A percentile compares a stretch with the other conserved stretches of the same genome.
Evolutionary conservation across 1,140 invertebrate species (phyloP).

Genomic region (Cheumatopsyche charites): DNA sequence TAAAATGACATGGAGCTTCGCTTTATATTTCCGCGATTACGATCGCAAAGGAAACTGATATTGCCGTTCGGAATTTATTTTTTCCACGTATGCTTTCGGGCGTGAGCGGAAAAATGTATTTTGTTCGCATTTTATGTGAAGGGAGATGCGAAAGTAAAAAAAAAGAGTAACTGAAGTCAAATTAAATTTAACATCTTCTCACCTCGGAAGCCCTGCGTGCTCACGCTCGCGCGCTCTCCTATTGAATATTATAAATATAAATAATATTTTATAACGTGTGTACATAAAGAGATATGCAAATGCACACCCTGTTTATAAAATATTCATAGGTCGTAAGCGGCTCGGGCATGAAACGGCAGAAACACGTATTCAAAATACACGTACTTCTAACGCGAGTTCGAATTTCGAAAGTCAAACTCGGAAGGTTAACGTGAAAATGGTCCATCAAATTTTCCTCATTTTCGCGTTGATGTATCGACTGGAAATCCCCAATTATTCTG

Average conservation of each 20-base stretch:
- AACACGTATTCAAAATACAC: no score
- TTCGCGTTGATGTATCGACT: no score
- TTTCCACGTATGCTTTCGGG: no score
- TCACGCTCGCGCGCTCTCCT: neutral
- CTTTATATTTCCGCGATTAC: no score
- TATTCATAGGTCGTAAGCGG: conserved; percentile 27
- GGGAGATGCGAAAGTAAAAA: neutral
- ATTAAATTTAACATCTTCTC: neutral
- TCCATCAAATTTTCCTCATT: no score
- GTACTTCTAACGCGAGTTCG: conserved; percentile 1
- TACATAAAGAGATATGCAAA: conserved; percentile 24
- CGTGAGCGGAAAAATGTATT: no score
- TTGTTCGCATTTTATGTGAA: no score
- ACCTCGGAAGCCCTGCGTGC: neutral
- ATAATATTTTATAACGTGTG: conserved; percentile 24
- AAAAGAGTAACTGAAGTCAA: neutral
- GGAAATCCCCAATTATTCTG: no score
- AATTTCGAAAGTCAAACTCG: neutral
- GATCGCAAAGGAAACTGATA: no score
- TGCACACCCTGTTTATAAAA: conserved; percentile 29
- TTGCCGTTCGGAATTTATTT: no score
- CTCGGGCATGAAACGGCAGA: neutral
- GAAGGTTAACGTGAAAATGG: no score
- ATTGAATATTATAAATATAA: conserved; percentile 26
- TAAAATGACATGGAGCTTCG: no score